Evolutionary conservation across 2,113 vertebrate genomes (phyloP).

Genomic region (Lucifuga dentata): DNA sequence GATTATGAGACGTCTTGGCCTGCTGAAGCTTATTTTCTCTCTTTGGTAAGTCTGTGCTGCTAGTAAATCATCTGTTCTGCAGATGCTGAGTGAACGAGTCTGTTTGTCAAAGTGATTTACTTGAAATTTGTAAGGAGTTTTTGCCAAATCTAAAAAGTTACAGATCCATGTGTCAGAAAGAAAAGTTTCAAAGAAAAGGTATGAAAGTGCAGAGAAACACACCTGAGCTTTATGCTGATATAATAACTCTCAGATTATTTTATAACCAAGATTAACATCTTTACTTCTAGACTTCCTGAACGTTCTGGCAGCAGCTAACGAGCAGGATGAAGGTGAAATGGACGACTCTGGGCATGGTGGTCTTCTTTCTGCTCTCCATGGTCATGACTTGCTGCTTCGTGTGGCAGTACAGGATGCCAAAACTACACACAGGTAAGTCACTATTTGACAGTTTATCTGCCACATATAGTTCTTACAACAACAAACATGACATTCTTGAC

Average conservation of each 20-base stretch:
- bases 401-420: slow-evolving; percentile 78
- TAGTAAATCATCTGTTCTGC: background rate
- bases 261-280: background rate
- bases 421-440: slow-evolving; percentile 72
- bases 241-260: too few species aligned
- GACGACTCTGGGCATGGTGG: slow-evolving; percentile 78
- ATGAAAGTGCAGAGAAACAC: too few species aligned
- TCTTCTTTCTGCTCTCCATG: slow-evolving; percentile 86
- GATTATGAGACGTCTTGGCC: slow-evolving; percentile 4
- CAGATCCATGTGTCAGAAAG: too few species aligned
- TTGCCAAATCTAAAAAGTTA: background rate
- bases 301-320: slow-evolving; percentile 3
- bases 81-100: too few species aligned
- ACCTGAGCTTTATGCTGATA: too few species aligned
- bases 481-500: background rate
- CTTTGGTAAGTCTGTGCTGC: slow-evolving; percentile 45
- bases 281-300: background rate
- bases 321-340: slow-evolving; percentile 83
- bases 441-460: background rate
- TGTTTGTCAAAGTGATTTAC: background rate
- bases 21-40: background rate
- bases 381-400: slow-evolving; percentile 89
- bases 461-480: background rate
- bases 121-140: background rate
- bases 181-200: too few species aligned